Base-by-base conservation (phyloP, 2,888 invertebrate genomes). In the Diplolepis rosae region DNA sequence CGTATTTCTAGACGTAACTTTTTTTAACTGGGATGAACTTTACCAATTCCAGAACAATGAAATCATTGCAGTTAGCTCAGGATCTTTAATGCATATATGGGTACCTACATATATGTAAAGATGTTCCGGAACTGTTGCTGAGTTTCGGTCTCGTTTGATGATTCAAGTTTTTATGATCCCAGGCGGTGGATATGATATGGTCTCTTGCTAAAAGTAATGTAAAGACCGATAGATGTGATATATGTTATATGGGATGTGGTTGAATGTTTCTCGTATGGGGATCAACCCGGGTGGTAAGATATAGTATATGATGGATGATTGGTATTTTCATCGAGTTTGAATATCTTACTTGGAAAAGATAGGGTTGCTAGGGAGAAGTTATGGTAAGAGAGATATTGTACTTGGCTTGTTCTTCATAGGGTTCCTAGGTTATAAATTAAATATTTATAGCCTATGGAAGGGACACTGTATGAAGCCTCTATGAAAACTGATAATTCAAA, bases 231-330 rank as follows among this genome's bases (percentile, higher is more conserved):
- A 56, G 24, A 35, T 61, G 35, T 61, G 61, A 61, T 61, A 35
- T 61, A 61, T 24, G 61, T 35, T 61, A 32, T 61, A 61, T 61
- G 35, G 35, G 61, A 39, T 61, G 35, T 61, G 61, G 18, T 61
- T 61, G 35, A 61, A 61, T 61, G 24, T 61, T 61, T 61, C 61
- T 61, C 39, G 61, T 39, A 35, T 61, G 24, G 30, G 39, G 35
- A 39, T 61, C 61, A 61, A 35, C 35, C 61, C 61, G 61, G 61
- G 61, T 61, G 61, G 61, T 61, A 61, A 61, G 24, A 61, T 61
- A 61, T 61, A 6, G 35, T 39, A 61, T 61, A 61, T 61, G n/a
- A 35, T 39, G 61, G 35, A 32, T 56, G 56, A 32, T 56, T 30
- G 32, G 32, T 56, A 35, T 35, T 39, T 61, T 61, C 39, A 39